These are phyloP conservation scores for Entomyzon cyanotis DNA, from an alignment of 2,113 vertebrate species.

Conservation along the genomic window DNA sequence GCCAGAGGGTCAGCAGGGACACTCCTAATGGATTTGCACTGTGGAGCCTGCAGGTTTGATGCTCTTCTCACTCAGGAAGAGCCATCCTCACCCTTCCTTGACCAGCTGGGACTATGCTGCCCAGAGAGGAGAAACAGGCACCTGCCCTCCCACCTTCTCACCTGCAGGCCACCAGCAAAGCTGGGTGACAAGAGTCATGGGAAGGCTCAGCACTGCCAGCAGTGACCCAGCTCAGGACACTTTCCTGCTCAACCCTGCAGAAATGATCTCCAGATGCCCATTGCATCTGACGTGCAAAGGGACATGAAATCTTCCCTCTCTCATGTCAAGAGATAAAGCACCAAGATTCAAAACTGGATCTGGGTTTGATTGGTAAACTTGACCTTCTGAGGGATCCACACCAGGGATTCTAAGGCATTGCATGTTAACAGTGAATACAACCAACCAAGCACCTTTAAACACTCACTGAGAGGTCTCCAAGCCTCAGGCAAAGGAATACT, in stretches of 20 bases:
- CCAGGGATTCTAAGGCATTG: background rate
- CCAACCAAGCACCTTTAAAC: background rate
- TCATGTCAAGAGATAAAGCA: fast-evolving
- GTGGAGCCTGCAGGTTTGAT: background rate
- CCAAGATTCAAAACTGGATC: background rate
- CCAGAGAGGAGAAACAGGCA: background rate
- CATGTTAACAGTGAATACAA: background rate
- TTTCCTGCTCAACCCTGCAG: background rate
- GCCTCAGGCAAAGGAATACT: background rate
- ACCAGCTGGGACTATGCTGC: background rate
- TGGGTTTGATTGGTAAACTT: background rate
- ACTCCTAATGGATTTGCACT: background rate
- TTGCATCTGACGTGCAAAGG: fast-evolving
- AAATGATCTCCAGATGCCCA: background rate
- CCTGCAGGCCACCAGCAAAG: background rate
- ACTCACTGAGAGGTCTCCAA: background rate
- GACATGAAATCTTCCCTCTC: background rate
- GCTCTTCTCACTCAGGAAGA: background rate
- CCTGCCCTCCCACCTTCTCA: background rate
- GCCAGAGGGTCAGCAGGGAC: background rate
- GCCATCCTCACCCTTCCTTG: background rate
- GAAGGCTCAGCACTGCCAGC: background rate
- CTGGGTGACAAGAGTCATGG: background rate
- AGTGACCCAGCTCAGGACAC: background rate
- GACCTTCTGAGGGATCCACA: background rate